Base-by-base conservation (phyloP, 2,797 vertebrate species). In the Cygnus olor region DNA sequence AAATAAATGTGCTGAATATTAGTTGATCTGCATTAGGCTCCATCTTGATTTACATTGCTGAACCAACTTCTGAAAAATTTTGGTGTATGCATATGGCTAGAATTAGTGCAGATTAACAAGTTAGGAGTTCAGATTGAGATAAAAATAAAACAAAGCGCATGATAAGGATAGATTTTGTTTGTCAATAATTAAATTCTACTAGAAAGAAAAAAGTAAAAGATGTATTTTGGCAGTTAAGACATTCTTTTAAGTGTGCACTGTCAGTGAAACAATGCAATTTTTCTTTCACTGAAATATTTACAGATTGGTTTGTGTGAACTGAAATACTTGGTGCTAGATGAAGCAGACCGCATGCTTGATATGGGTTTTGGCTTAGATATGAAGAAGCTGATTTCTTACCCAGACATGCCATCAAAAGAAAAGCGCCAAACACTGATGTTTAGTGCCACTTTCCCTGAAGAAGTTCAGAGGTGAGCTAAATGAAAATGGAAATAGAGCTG, bases 321-420 rank as follows among this genome's bases (percentile, higher is more conserved):
- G 81, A 98, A 97, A 5, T 99, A 99, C 38, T 85, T 99, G 85
- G 98, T 99, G 66, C 94, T 99, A 90, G 99, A 99, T 92, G 99
- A 99, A 97, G 99, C 99, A 0, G 99, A 99, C 94, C 98, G 99
- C 22, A 99, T 99, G 99, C 92, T 99, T 96, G 99, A 99, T 93
- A 99, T 99, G 99, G 99, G 99, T 6, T 99, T 99, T 96, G 98
- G 98, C 65, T 98, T 98, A 4, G 98, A 98, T 42, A 99, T 99
- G 98, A 98, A 98, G n/a, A 98, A 98, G 60, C 90, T 99, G 91
- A 97, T 99, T 78, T 97, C 94, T 68, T 98, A 96, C n/a, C 98
- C 98, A 25, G 98, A 98, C 56, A 99, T 99, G 98, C 98, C 99
- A 4, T 10, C 97, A 32, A 99, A 98, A 95, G 98, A 99, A n/a